These are phyloP conservation scores for Amazona vittata DNA, from an alignment of 2,113 vertebrate genomes.

Conservation along the genomic window DNA sequence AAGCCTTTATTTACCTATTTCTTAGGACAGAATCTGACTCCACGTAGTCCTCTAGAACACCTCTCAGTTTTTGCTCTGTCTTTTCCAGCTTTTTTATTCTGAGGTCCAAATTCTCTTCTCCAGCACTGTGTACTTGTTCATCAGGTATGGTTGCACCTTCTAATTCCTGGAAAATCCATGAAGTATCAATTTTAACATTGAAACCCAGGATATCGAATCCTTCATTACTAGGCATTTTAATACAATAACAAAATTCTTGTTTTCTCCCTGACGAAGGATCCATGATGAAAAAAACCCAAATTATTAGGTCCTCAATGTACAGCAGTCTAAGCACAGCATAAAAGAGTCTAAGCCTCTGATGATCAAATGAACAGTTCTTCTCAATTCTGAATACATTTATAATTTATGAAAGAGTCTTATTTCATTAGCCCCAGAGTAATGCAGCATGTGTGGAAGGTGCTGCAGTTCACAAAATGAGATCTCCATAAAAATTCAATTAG, in stretches of 20 bases:
- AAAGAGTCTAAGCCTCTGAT: not conserved
- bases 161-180: conserved; percentile 65
- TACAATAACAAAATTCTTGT: conserved; percentile 37
- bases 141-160: not conserved
- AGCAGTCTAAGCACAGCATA: not conserved
- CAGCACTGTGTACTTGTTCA: not conserved
- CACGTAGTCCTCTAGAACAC: not conserved
- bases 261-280: not conserved
- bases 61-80: conserved; percentile 31
- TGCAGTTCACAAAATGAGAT: not conserved
- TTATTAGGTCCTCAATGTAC: not conserved
- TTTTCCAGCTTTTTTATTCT: conserved; percentile 63
- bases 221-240: conserved; percentile 43
- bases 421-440: conserved; percentile 24
- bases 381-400: conserved; percentile 25
- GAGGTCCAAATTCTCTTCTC: conserved; percentile 15
- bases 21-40: conserved; percentile 60
- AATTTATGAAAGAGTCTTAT: conserved; percentile 67
- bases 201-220: conserved; percentile 39
- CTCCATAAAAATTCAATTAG: not conserved
- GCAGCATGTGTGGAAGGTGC: not conserved
- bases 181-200: conserved; percentile 57
- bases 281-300: conserved; percentile 11
- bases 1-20: conserved; percentile 70
- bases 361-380: conserved; percentile 23